Percentiles rank a stretch among this genome's conserved stretches.
Evolutionary conservation across 2,888 invertebrate species (phyloP).

Genomic region (Antitype chi): DNA sequence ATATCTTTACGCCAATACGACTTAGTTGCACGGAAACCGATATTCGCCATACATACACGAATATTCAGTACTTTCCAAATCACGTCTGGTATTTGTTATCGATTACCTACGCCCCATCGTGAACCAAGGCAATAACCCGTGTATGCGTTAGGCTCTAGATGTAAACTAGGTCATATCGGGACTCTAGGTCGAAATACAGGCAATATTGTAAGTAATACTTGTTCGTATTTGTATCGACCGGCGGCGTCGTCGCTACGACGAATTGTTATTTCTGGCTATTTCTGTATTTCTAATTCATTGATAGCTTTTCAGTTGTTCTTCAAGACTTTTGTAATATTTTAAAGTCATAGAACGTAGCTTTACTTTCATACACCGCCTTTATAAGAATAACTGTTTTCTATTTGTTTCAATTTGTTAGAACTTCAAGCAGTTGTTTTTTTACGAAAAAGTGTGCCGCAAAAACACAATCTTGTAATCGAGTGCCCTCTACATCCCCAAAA

Average conservation of each 20-base stretch:
- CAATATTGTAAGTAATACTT: constrained; percentile 26
- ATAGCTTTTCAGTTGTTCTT: background rate
- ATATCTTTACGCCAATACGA: constrained; percentile 24
- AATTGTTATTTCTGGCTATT: background rate
- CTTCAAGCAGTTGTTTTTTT: background rate
- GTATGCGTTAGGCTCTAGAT: constrained; percentile 23
- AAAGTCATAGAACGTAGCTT: background rate
- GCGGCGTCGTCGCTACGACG: background rate
- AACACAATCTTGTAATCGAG: constrained; percentile 29
- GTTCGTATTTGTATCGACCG: constrained; percentile 16
- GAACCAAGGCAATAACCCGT: constrained; percentile 40
- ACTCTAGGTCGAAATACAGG: constrained; percentile 29
- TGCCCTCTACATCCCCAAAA: constrained; percentile 1
- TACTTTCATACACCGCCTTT: background rate
- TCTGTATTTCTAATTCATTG: background rate
- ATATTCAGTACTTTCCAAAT: constrained; percentile 34
- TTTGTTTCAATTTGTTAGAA: background rate
- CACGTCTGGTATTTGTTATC: constrained; percentile 26
- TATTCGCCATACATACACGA: constrained; percentile 7
- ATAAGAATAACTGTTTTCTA: background rate
- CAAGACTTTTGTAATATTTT: constrained; percentile 2
- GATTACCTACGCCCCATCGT: constrained; percentile 30
- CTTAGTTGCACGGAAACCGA: constrained; percentile 37
- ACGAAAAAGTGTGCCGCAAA: background rate
- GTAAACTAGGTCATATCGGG: constrained; percentile 47